Percentiles rank a stretch among this genome's conserved stretches.
Evolutionary conservation across 2,888 invertebrate genomes (phyloP).

Genomic region (Hypomecis punctinalis): DNA sequence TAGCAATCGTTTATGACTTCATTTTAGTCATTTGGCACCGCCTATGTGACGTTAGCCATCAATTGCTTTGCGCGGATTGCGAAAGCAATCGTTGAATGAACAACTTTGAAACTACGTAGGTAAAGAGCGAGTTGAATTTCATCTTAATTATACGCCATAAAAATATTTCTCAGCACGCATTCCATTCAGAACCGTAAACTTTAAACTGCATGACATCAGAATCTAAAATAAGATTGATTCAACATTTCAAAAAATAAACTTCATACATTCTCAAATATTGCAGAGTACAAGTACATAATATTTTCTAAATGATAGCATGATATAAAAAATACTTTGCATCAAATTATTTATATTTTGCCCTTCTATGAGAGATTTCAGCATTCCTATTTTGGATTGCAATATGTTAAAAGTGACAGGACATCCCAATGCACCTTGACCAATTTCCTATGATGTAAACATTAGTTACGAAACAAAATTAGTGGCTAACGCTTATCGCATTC

Average conservation of each 20-base stretch:
- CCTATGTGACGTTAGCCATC: no score
- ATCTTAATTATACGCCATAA: background rate
- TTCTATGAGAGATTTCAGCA: no score
- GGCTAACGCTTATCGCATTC: conserved; percentile 47
- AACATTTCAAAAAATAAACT: background rate
- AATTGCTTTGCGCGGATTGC: no score
- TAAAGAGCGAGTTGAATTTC: background rate
- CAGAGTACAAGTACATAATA: no score
- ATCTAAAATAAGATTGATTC: conserved; percentile 1
- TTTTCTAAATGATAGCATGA: no score
- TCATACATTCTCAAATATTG: background rate
- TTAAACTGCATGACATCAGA: background rate
- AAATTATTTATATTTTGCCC: no score
- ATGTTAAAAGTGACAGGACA: conserved; percentile 11
- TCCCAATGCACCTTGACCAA: conserved; percentile 66
- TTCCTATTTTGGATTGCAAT: background rate
- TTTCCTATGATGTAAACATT: conserved; percentile 73
- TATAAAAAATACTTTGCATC: no score
- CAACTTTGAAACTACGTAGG: no score
- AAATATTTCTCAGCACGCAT: background rate
- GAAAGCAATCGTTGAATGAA: no score
- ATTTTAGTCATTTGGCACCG: no score
- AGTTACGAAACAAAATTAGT: conserved; percentile 76
- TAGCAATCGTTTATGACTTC: no score
- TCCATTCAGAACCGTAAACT: background rate